Conservation (phyloP, 1,140 invertebrate species). For the Gonatopus flavifemur region DNA sequence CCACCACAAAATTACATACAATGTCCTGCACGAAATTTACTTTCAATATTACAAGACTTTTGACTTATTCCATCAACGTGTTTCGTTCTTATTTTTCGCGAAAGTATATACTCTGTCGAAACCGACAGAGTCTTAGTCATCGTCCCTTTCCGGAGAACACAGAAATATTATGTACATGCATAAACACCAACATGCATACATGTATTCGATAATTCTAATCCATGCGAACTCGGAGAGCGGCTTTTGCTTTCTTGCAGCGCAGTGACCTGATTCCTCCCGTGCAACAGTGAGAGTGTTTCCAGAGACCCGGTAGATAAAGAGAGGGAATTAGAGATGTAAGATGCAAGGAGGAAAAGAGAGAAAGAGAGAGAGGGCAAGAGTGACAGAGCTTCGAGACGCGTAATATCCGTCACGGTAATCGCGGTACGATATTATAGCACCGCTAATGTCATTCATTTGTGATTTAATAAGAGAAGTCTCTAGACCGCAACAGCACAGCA, state of each 20-base stretch:
- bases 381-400: slow-evolving; percentile 48
- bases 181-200: slow-evolving; percentile 1
- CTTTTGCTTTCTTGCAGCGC: slow-evolving; percentile 56
- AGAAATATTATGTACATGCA: slow-evolving; percentile 13
- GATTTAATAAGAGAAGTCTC: slow-evolving; percentile 51
- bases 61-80: no score
- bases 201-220: slow-evolving; percentile 55
- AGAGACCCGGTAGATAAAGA: slow-evolving; percentile 19
- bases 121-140: slow-evolving; percentile 36
- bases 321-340: slow-evolving; percentile 14
- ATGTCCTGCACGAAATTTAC: no score
- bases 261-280: slow-evolving; percentile 58
- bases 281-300: slow-evolving; percentile 54
- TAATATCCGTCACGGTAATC: slow-evolving; percentile 58
- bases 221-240: slow-evolving; percentile 40
- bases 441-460: slow-evolving; percentile 58
- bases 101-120: slow-evolving; percentile 39
- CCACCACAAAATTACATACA: no score
- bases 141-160: slow-evolving; percentile 39
- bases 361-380: slow-evolving; percentile 21
- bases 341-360: slow-evolving; percentile 18
- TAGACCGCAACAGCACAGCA: slow-evolving; percentile 20
- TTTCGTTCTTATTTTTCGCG: no score
- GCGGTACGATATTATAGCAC: slow-evolving; percentile 56
- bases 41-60: no score